Percentiles rank a stretch among this genome's conserved stretches.
These are phyloP conservation scores for Noctua janthina DNA, from an alignment of 2,888 invertebrate species.

Conservation along the genomic window DNA sequence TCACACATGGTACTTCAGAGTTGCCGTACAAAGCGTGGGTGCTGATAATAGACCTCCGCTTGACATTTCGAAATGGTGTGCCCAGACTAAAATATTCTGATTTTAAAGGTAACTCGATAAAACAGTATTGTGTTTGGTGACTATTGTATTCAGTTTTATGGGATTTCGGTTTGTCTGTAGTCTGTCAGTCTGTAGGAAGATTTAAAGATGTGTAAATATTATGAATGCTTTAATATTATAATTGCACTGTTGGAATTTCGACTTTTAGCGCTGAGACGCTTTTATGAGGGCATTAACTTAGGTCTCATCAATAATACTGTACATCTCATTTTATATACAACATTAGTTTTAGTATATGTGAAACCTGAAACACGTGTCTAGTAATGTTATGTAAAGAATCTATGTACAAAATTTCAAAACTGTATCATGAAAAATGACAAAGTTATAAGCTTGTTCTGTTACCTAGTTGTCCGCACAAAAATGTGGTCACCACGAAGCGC, in stretches of 20 bases:
- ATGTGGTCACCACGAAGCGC: no score
- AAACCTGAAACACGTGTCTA: no score
- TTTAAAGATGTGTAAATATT: neutral
- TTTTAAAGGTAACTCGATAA: slow-evolving; percentile 57
- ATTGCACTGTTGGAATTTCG: neutral
- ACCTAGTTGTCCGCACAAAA: no score
- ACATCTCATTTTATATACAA: no score
- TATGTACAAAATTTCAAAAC: no score
- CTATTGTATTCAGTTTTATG: neutral
- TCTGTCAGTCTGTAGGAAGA: neutral
- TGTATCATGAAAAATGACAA: no score
- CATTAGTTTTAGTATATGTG: no score
- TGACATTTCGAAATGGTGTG: slow-evolving; percentile 84
- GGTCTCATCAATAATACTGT: no score
- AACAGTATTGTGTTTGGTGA: slow-evolving; percentile 44
- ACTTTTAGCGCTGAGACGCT: no score
- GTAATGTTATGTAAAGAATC: no score
- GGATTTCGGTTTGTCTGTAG: neutral
- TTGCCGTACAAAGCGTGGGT: slow-evolving; percentile 82
- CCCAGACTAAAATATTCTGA: slow-evolving; percentile 52
- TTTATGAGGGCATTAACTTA: no score
- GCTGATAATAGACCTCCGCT: slow-evolving; percentile 82
- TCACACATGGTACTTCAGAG: slow-evolving; percentile 70
- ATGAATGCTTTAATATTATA: neutral
- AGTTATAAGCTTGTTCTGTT: no score